phyloP scores from a whole-genome alignment of 1,140 invertebrate genomes.

The Mizuhopecten yessoensis region DNA sequence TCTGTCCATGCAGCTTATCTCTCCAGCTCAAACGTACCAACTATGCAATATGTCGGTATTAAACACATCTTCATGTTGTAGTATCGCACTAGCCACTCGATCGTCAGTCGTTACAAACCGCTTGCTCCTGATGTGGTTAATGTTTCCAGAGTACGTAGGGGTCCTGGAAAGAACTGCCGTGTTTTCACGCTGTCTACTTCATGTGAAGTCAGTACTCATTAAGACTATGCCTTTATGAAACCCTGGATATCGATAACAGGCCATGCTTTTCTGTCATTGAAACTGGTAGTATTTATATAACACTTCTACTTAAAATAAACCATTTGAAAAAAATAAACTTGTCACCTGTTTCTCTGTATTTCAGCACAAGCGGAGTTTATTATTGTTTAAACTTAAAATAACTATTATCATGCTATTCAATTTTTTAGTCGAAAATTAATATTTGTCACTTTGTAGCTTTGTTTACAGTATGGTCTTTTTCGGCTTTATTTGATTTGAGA shows the following conservation, averaged over 20 bases:
- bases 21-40: slow-evolving; percentile 25
- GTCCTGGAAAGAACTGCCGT: background rate
- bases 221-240: background rate
- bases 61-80: slow-evolving; percentile 19
- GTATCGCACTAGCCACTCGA: background rate
- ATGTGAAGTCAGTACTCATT: background rate
- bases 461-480: too few species aligned
- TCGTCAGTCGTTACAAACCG: slow-evolving; percentile 26
- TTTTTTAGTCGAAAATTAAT: too few species aligned
- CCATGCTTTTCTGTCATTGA: background rate
- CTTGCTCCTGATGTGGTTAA: slow-evolving; percentile 24
- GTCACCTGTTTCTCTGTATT: too few species aligned
- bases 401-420: too few species aligned
- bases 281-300: background rate
- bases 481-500: too few species aligned
- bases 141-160: background rate
- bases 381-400: too few species aligned
- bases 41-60: background rate
- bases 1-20: slow-evolving; percentile 30
- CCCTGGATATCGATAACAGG: slow-evolving; percentile 14
- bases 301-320: background rate
- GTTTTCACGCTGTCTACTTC: background rate
- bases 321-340: background rate
- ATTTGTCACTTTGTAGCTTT: too few species aligned
- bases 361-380: too few species aligned